Percentiles rank a stretch among this genome's conserved stretches.
Conservation (phyloP, 2,113 vertebrate species). For the Bos indicus region DNA sequence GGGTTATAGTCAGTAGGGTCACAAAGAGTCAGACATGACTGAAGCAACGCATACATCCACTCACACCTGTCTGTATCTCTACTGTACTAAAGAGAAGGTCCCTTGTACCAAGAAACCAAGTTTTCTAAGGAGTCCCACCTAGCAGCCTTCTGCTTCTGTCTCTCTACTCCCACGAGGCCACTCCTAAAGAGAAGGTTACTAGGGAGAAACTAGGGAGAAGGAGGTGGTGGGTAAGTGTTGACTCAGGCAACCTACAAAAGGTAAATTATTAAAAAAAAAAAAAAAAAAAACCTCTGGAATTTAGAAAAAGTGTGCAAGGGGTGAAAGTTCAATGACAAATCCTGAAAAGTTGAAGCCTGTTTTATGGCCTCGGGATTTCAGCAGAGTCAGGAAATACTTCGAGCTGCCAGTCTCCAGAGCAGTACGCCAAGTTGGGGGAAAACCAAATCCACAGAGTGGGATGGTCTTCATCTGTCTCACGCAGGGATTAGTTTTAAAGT, state of each 20-base stretch:
- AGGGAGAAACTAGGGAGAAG: background rate
- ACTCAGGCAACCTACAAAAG: background rate
- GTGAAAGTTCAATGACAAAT: background rate
- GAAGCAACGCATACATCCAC: background rate
- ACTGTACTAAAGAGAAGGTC: background rate
- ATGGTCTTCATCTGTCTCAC: background rate
- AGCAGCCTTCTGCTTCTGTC: background rate
- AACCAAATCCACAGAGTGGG: background rate
- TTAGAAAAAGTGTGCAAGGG: background rate
- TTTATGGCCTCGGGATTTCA: background rate
- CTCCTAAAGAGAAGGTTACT: background rate
- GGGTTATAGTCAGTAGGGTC: background rate
- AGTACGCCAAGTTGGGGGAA: background rate
- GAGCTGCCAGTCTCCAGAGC: background rate
- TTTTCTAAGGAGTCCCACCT: background rate
- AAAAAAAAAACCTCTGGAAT: background rate
- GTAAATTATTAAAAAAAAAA: background rate
- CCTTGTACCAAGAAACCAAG: background rate
- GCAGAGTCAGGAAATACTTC: background rate
- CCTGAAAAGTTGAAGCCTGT: background rate
- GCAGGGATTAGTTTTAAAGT: background rate
- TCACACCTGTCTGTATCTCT: background rate
- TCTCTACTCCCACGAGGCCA: background rate
- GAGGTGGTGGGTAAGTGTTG: background rate
- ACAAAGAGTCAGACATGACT: background rate